These are phyloP conservation scores for Cerastis rubricosa DNA, from an alignment of 2,888 invertebrate species.

Conservation along the genomic window DNA sequence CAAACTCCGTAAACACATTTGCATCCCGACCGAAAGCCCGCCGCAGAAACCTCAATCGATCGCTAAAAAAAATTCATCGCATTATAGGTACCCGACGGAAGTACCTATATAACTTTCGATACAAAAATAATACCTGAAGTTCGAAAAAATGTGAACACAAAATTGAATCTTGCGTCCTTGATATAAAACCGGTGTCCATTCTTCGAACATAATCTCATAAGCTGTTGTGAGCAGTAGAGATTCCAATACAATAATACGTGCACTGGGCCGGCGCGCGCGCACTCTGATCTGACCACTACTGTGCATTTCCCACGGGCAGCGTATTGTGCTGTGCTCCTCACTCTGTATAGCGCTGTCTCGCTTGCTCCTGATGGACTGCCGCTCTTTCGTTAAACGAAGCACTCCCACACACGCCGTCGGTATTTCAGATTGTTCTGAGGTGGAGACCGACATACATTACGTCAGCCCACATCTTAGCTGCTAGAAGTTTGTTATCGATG, in stretches of 20 bases:
- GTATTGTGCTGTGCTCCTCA: constrained; percentile 77
- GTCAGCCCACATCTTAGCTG: constrained; percentile 83
- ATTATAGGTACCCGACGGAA: constrained; percentile 85
- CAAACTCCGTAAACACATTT: constrained; percentile 88
- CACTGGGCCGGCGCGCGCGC: constrained; percentile 91
- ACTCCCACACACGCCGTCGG: constrained; percentile 90
- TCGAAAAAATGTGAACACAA: constrained; percentile 46
- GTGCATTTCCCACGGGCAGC: constrained; percentile 91
- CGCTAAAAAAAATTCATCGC: constrained; percentile 88
- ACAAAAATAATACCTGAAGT: constrained; percentile 67
- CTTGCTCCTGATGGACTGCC: constrained; percentile 88
- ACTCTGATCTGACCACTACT: constrained; percentile 91
- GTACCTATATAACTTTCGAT: constrained; percentile 81
- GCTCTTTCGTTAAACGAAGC: constrained; percentile 90
- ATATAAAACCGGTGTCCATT: constrained; percentile 67
- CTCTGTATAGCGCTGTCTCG: constrained; percentile 81
- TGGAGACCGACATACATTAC: constrained; percentile 88
- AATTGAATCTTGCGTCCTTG: constrained; percentile 68
- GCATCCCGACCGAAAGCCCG: constrained; percentile 85
- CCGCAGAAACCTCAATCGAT: constrained; percentile 89
- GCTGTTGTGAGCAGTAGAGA: constrained; percentile 80
- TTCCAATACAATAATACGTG: constrained; percentile 90
- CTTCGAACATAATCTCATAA: constrained; percentile 72
- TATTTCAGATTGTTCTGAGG: constrained; percentile 89
- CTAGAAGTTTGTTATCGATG: constrained; percentile 79